phyloP scores from a whole-genome alignment of 2,113 vertebrate species.

The Campylorhamphus procurvoides region DNA sequence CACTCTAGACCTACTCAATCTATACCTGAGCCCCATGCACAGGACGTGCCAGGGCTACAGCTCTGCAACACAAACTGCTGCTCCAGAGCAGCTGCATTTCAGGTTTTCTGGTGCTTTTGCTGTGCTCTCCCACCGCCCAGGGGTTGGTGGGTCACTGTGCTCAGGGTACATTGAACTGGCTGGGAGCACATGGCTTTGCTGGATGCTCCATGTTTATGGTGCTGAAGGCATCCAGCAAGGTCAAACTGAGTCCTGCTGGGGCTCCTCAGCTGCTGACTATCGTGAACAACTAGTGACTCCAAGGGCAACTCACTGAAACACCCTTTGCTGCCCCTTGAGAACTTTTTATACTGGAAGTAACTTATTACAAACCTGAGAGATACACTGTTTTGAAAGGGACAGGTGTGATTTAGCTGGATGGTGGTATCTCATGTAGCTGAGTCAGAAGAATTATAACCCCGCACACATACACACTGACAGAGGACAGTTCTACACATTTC shows the following conservation, averaged over 20 bases:
- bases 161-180: not conserved
- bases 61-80: not conserved
- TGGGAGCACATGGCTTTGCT: not conserved
- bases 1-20: not conserved
- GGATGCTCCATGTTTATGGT: not conserved
- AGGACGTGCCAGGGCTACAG: not conserved
- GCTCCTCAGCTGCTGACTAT: not conserved
- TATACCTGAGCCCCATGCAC: not conserved
- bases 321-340: not conserved
- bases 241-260: not conserved
- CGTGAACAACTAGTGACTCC: not conserved
- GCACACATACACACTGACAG: not conserved
- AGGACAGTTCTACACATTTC: not conserved
- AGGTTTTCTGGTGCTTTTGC: not conserved
- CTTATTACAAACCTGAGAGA: not conserved
- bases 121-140: not conserved
- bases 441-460: not conserved
- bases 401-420: not conserved
- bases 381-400: not conserved
- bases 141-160: not conserved
- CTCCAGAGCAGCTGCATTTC: not conserved
- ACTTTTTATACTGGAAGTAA: not conserved
- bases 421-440: not conserved
- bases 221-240: not conserved
- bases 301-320: not conserved